Evolutionary conservation across 2,797 vertebrate species (phyloP).

Genomic region (Gallirallus australis): DNA sequence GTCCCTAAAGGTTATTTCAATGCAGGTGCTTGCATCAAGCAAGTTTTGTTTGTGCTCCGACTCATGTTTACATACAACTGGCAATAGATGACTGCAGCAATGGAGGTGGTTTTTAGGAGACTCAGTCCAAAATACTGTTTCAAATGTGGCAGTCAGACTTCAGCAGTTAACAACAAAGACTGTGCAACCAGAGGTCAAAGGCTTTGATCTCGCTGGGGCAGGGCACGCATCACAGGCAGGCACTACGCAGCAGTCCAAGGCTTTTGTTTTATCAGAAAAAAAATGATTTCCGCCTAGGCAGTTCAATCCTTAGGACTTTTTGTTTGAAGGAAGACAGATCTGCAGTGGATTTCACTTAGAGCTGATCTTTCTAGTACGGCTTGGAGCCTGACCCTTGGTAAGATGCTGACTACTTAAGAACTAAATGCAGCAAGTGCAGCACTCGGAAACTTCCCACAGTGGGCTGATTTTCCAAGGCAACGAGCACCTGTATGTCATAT

Average conservation of each 20-base stretch:
- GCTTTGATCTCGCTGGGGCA: slow-evolving; percentile 31
- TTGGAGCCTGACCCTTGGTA: slow-evolving; percentile 60
- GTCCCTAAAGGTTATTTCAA: neutral
- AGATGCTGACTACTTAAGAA: slow-evolving; percentile 56
- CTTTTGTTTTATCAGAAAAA: slow-evolving; percentile 59
- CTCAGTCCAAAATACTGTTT: neutral
- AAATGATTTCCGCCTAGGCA: neutral
- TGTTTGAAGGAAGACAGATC: slow-evolving; percentile 48
- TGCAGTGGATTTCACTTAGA: slow-evolving; percentile 33
- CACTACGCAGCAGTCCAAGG: neutral
- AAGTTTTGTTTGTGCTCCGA: neutral
- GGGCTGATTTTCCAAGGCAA: slow-evolving; percentile 61
- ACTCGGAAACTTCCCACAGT: neutral
- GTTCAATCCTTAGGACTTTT: slow-evolving; percentile 46
- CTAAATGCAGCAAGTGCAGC: slow-evolving; percentile 11
- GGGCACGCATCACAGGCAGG: slow-evolving; percentile 26
- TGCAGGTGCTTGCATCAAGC: neutral
- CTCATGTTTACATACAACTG: neutral
- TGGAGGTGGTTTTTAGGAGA: neutral
- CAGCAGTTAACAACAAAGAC: slow-evolving; percentile 34
- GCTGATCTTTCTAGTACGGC: neutral
- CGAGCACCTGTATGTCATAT: slow-evolving; percentile 16
- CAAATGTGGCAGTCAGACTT: slow-evolving; percentile 32
- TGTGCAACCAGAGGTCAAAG: slow-evolving; percentile 42
- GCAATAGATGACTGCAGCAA: neutral